phyloP scores from a whole-genome alignment of 2,797 vertebrate genomes.

The Lerista edwardsae region DNA sequence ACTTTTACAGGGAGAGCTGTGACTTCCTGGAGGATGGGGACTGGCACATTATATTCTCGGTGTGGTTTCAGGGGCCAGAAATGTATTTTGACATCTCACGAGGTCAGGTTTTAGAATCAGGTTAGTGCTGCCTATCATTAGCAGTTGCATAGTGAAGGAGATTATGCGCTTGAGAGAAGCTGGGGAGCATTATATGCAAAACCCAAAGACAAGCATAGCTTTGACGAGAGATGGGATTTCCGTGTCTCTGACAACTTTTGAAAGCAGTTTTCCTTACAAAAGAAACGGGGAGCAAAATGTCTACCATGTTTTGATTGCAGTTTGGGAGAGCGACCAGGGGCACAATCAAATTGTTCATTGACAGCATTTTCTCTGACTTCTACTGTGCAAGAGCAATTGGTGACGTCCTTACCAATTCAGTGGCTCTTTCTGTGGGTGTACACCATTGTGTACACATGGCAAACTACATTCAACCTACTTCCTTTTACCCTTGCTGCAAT shows the following conservation, averaged over 20 bases:
- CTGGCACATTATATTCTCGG: neutral
- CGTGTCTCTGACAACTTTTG: neutral
- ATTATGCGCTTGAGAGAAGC: neutral
- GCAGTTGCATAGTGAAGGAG: neutral
- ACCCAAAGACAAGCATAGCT: neutral
- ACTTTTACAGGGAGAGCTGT: neutral
- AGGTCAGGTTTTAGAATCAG: neutral
- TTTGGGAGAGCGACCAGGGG: neutral
- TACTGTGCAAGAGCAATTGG: too few relatives aligned
- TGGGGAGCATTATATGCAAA: neutral
- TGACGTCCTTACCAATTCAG: too few relatives aligned
- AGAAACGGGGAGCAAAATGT: neutral
- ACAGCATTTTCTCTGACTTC: too few relatives aligned
- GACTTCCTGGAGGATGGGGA: neutral
- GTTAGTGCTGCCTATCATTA: neutral
- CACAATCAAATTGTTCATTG: too few relatives aligned
- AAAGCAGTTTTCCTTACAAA: neutral
- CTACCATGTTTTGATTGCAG: neutral
- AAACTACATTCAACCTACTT: neutral
- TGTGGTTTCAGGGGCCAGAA: neutral
- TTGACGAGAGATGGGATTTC: neutral
- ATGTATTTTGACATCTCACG: neutral
- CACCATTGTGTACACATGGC: too few relatives aligned
- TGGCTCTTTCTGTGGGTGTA: too few relatives aligned
- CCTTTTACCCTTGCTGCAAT: fast-evolving